Conservation (phyloP, 35 echinoderm and acorn worm species). For the Heliocidaris erythrogramma region DNA sequence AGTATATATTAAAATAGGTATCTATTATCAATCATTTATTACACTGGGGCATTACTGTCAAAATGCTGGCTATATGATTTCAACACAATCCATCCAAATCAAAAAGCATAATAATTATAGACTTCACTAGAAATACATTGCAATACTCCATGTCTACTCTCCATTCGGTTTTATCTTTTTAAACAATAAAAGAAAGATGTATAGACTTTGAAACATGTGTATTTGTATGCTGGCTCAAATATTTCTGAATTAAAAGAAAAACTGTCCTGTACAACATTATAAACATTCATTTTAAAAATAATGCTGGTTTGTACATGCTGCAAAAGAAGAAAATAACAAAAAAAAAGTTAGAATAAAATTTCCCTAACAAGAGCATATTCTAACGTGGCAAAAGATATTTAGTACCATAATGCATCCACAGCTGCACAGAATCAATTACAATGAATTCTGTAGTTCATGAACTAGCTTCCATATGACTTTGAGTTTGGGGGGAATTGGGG, state of each 20-base stretch:
- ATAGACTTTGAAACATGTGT: background rate
- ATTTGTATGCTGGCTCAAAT: background rate
- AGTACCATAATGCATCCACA: background rate
- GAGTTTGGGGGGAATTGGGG: background rate
- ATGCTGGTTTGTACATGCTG: conserved; percentile 33
- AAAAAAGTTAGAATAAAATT: background rate
- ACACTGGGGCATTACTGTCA: background rate
- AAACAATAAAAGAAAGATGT: background rate
- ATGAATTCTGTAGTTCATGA: background rate
- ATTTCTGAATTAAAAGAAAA: background rate
- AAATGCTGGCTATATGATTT: background rate
- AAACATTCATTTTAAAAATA: background rate
- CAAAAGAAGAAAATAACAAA: background rate
- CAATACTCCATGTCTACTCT: background rate
- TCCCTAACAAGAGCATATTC: background rate
- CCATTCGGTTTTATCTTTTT: background rate
- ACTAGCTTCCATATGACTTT: background rate
- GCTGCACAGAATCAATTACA: background rate
- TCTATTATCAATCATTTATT: background rate
- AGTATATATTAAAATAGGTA: background rate
- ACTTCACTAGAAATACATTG: background rate
- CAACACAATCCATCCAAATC: background rate
- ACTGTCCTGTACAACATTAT: conserved; percentile 37
- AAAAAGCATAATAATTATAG: background rate
- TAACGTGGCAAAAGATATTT: background rate